phyloP scores from a whole-genome alignment of 2,797 vertebrate species.

The Eremophila alpestris region DNA sequence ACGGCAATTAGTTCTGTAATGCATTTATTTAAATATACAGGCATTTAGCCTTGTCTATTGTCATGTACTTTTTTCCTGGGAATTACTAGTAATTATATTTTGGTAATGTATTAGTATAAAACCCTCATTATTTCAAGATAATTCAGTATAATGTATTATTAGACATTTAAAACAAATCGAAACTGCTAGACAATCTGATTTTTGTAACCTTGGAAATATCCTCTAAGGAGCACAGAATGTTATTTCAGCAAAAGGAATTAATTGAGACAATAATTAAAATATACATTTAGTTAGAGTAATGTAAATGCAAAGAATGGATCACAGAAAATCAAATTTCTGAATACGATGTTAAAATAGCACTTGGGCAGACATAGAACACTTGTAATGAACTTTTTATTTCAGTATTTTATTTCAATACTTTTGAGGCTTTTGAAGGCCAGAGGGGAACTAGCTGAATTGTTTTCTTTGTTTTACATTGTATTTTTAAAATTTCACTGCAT shows the following conservation, averaged over 20 bases:
- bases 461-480: background rate
- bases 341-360: background rate
- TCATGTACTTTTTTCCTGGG: background rate
- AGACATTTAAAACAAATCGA: background rate
- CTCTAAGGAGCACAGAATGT: background rate
- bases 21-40: background rate
- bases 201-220: background rate
- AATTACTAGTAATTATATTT: background rate
- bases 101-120: background rate
- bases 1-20: background rate
- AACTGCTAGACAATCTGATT: background rate
- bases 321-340: background rate
- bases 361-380: background rate
- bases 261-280: constrained; percentile 18
- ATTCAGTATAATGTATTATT: background rate
- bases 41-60: background rate
- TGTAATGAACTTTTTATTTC: background rate
- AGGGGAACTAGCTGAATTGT: background rate
- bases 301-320: background rate
- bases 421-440: background rate
- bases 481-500: background rate
- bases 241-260: background rate
- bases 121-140: background rate
- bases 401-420: background rate
- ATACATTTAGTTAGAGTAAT: background rate